Conservation (phyloP, 2,797 vertebrate genomes). For the Carapus acus region DNA sequence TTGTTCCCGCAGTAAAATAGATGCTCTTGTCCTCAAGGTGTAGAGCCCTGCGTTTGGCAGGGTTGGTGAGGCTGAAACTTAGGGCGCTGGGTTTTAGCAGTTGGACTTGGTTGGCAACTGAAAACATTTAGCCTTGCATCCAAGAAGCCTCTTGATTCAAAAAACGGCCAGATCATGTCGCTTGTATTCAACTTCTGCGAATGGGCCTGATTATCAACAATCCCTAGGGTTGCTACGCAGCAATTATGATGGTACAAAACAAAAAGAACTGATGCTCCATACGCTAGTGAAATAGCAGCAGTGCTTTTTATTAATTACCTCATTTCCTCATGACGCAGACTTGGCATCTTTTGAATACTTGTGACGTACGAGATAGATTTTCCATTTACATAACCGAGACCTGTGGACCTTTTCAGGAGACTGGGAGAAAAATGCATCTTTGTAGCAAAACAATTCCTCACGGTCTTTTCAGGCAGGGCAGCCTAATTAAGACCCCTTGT, state of each 20-base stretch:
- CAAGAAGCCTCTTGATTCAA: no score
- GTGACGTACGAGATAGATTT: conserved; percentile 46
- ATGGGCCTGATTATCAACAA: conserved; percentile 23
- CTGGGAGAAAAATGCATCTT: conserved; percentile 12
- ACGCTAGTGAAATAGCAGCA: conserved; percentile 9
- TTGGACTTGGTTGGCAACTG: no score
- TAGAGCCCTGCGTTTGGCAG: no score
- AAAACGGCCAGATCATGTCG: no score
- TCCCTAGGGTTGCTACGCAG: conserved; percentile 23
- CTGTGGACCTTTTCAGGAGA: conserved; percentile 32
- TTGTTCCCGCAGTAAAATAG: conserved; percentile 63
- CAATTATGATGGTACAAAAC: conserved; percentile 18
- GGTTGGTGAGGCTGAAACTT: no score
- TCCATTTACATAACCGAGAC: conserved; percentile 42
- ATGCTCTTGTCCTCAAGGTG: conserved; percentile 60
- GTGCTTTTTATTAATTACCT: conserved; percentile 1
- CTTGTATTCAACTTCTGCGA: no score
- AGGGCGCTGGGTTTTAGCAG: no score
- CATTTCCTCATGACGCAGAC: conserved; percentile 38
- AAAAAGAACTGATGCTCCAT: conserved; percentile 3
- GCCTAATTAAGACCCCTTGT: background rate
- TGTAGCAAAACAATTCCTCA: conserved; percentile 4
- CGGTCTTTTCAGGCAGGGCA: conserved; percentile 7
- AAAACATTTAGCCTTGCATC: no score
- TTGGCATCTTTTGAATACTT: conserved; percentile 22